Base-by-base conservation (phyloP, 2,888 invertebrate species). In the Heteropelma amictum region DNA sequence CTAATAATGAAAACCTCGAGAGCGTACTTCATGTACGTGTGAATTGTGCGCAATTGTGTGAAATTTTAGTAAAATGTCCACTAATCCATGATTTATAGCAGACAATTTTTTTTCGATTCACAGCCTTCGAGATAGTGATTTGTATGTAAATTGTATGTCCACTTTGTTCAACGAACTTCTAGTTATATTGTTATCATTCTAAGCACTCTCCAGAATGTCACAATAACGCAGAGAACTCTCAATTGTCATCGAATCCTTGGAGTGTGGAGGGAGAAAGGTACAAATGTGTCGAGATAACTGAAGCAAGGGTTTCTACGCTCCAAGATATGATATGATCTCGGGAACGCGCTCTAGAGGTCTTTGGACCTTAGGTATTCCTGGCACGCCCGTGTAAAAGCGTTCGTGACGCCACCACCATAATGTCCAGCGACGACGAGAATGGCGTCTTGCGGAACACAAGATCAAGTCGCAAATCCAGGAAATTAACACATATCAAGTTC, bases 291-390 rank as follows among this genome's bases (percentile, higher is more conserved):
- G 61, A 47, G 69, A 74, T 65, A 61, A 14, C 35, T 56, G 17
- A 14, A 26, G 28, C 30, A 28, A 64, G 69, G 45, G 58, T 58
- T 30, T 47, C 17, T 19, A 35, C 40, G 30, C 21, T 42, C 7
- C 23, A 54, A 47, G 64, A 70, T 70, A 60, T 70, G 60, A 54
- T 30, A 65, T 26, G 21, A 23, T 23, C 14, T 70, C 23, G 3
- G 19, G 35, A 40, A 38, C 67, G 42, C 12, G 23, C 38, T 49
- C 14, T n/a, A 3, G 33, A 28, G 45, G 64, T 53, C 26, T 49
- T 49, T 3, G 60, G 47, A 56, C 38, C 61, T 58, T 74, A 26
- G 69, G 54, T 70, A 74, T 74, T 65, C 40, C 19, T 40, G 47
- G 61, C 64, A 35, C 26, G 42, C 28, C 23, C 45, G 58, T 58